Percentiles rank a stretch among this genome's conserved stretches.
phyloP scores from a whole-genome alignment of 2,888 invertebrate species.

The Hypercompe scribonia region DNA sequence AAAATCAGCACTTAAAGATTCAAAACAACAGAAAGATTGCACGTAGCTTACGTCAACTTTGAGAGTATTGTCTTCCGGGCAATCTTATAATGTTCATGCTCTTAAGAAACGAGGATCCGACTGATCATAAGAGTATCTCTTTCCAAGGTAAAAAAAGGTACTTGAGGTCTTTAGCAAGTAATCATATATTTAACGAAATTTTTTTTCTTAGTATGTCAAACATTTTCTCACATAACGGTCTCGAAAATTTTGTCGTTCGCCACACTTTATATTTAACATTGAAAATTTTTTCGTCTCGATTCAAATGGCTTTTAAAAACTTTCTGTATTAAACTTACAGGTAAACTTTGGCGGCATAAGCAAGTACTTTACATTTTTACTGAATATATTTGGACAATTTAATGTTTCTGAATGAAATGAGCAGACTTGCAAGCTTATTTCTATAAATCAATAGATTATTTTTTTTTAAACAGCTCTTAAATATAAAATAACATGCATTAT shows the following conservation, averaged over 20 bases:
- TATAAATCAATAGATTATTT: constrained; percentile 5
- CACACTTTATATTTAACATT: background rate
- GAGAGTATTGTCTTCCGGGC: too few species aligned
- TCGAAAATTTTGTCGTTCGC: background rate
- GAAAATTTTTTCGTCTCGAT: background rate
- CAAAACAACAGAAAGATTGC: too few species aligned
- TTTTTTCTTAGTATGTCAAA: too few species aligned
- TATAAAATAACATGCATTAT: background rate
- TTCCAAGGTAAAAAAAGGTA: too few species aligned
- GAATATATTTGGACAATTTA: constrained; percentile 10
- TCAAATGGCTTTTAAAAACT: background rate
- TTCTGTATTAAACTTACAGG: background rate
- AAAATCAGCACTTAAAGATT: background rate
- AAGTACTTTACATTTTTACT: constrained; percentile 3
- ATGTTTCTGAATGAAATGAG: constrained; percentile 9
- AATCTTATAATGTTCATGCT: too few species aligned
- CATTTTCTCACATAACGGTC: background rate
- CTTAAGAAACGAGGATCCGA: too few species aligned
- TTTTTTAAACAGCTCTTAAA: too few species aligned
- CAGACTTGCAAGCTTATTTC: background rate
- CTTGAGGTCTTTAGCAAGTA: too few species aligned
- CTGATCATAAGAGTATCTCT: too few species aligned
- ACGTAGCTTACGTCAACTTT: too few species aligned
- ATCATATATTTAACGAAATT: too few species aligned
- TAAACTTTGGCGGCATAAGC: background rate